Percentiles rank a stretch among this genome's conserved stretches.
These are phyloP conservation scores for Tychaedon coryphoeus DNA, from an alignment of 2,113 vertebrate genomes.

Conservation along the genomic window DNA sequence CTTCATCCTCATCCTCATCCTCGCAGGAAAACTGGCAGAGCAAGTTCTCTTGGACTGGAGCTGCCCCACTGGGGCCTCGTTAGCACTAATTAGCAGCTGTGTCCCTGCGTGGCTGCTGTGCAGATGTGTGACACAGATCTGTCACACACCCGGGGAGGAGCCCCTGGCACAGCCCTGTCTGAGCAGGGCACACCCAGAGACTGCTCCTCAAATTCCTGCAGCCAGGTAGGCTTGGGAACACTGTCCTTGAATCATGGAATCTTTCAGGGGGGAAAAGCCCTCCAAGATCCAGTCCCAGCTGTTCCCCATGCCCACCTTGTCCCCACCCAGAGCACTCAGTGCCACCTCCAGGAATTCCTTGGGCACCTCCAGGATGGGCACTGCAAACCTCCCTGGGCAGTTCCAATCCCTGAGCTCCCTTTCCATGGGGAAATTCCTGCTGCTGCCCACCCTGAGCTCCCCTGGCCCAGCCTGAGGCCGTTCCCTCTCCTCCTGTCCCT, in stretches of 20 bases:
- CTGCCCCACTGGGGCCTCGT: neutral
- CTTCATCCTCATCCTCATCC: neutral
- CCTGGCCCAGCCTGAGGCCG: too few species aligned
- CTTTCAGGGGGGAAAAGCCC: neutral
- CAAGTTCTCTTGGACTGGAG: neutral
- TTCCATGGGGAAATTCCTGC: too few species aligned
- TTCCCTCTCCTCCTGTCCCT: too few species aligned
- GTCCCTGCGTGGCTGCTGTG: neutral
- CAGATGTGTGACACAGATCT: neutral
- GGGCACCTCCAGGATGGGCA: neutral
- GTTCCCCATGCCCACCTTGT: rapidly evolving
- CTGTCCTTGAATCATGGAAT: neutral
- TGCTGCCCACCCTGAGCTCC: too few species aligned
- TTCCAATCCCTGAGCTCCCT: too few species aligned
- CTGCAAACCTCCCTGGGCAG: too few species aligned
- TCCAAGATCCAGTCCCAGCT: rapidly evolving
- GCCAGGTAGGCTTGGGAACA: neutral
- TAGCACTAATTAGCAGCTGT: neutral
- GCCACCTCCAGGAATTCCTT: neutral
- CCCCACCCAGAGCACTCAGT: neutral
- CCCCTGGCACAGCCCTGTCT: rapidly evolving
- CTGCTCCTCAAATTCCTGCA: neutral
- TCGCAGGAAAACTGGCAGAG: neutral
- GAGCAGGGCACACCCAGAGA: neutral
- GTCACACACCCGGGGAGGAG: neutral